Percentiles rank a stretch among this genome's conserved stretches.
phyloP scores from a whole-genome alignment of 2,113 vertebrate species.

The zebrafish (Danio rerio) region DNA sequence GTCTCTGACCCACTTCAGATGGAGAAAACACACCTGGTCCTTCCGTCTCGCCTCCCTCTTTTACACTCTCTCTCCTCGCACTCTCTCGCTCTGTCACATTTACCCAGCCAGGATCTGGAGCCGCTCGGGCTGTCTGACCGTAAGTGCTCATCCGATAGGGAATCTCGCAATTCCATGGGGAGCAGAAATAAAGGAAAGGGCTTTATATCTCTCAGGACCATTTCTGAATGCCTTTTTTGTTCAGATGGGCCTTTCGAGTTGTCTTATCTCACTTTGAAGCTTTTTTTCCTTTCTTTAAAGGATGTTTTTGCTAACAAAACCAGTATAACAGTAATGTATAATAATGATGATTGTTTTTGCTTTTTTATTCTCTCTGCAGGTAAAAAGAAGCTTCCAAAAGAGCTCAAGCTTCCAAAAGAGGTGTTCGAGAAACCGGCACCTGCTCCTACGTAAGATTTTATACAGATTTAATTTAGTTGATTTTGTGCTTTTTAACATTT shows the following conservation, averaged over 20 bases:
- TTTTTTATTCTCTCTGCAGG: slow-evolving; percentile 70
- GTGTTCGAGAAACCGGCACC: slow-evolving; percentile 90
- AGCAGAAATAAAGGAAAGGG: slow-evolving; percentile 27
- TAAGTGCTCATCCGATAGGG: slow-evolving; percentile 46
- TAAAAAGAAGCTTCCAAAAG: slow-evolving; percentile 84
- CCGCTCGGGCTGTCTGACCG: slow-evolving; percentile 56
- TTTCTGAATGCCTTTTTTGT: slow-evolving; percentile 14
- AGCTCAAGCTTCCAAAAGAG: slow-evolving; percentile 88
- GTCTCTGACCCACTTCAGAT: slow-evolving; percentile 42
- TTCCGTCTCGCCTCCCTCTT: slow-evolving; percentile 27
- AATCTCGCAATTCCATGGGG: slow-evolving; percentile 6
- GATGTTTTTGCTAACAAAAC: not conserved
- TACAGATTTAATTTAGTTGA: not conserved
- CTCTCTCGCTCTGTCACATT: slow-evolving; percentile 8
- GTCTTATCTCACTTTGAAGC: not conserved
- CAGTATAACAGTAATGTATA: not conserved
- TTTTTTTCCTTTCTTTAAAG: not conserved
- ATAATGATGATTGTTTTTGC: not conserved
- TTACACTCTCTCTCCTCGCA: slow-evolving; percentile 22
- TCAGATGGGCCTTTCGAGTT: not conserved
- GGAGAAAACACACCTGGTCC: slow-evolving; percentile 58
- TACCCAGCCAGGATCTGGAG: slow-evolving; percentile 65
- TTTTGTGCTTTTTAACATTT: not conserved
- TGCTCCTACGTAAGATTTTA: slow-evolving; percentile 85
- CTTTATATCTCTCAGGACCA: not conserved